These are phyloP conservation scores for Girardia tigrina DNA, from an alignment of 2,888 invertebrate genomes.

Conservation along the genomic window DNA sequence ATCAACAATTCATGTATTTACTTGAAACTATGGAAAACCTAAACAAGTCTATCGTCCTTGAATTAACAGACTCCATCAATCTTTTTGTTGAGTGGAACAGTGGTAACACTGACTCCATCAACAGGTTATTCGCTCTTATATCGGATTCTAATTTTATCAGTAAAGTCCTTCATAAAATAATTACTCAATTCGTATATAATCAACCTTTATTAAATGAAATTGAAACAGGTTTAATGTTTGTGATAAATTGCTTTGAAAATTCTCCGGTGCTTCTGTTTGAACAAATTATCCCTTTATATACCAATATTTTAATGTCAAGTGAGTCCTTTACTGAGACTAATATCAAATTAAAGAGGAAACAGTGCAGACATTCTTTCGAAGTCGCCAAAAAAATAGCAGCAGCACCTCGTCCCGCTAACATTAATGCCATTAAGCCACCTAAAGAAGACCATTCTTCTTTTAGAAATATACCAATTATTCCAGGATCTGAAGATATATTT, in stretches of 20 bases:
- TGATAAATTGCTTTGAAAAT: background rate
- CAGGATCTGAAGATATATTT: constrained; percentile 42
- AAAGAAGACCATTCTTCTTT: constrained; percentile 47
- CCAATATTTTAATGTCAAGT: background rate
- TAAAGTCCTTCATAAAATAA: background rate
- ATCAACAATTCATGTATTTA: background rate
- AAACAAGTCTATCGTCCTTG: background rate
- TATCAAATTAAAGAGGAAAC: background rate
- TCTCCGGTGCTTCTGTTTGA: background rate
- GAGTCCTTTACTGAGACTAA: background rate
- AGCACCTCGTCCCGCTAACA: background rate
- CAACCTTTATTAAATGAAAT: background rate
- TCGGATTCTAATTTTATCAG: background rate
- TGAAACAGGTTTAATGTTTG: background rate
- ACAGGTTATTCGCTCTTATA: background rate
- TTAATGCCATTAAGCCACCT: background rate
- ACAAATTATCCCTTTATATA: background rate
- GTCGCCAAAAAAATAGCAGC: background rate
- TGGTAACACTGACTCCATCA: background rate
- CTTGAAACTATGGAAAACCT: background rate
- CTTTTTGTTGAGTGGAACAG: background rate
- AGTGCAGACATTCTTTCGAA: background rate
- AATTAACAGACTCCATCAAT: background rate
- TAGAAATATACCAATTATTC: constrained; percentile 41
- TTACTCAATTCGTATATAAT: background rate